A percentile compares a stretch with the other conserved stretches of the same genome.
phyloP scores from a whole-genome alignment of 2,888 invertebrate species.

The Eupithecia exiguata region DNA sequence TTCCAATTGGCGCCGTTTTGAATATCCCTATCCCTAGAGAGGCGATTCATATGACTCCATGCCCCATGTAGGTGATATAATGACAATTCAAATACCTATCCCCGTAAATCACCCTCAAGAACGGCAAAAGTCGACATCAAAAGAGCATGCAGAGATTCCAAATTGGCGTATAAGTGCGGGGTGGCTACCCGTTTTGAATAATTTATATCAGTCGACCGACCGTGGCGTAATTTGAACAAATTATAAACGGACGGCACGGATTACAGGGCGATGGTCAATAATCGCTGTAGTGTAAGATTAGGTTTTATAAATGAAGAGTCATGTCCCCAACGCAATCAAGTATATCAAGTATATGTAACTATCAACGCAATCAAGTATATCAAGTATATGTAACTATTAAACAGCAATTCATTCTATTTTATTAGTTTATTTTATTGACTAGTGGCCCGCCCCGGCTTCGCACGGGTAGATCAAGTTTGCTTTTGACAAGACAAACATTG shows the following conservation, averaged over 20 bases:
- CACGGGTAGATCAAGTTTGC: too few species aligned
- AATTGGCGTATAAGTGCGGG: constrained; percentile 40
- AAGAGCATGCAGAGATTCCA: constrained; percentile 40
- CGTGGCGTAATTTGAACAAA: constrained; percentile 54
- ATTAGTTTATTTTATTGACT: too few species aligned
- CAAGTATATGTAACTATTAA: too few species aligned
- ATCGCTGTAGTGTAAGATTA: constrained; percentile 6
- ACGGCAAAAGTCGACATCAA: constrained; percentile 35
- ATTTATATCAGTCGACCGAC: constrained; percentile 49
- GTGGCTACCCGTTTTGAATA: constrained; percentile 52
- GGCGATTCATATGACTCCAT: not conserved
- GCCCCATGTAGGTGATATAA: constrained; percentile 10
- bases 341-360: too few species aligned
- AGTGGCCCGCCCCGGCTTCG: too few species aligned
- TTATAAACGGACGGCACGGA: constrained; percentile 54
- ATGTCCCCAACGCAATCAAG: not conserved
- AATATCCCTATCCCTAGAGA: not conserved
- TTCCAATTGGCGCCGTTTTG: not conserved
- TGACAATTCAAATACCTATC: constrained; percentile 26
- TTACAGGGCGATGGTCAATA: constrained; percentile 37
- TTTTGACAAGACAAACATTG: too few species aligned
- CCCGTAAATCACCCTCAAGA: constrained; percentile 34
- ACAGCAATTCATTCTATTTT: too few species aligned
- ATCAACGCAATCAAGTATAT: too few species aligned
- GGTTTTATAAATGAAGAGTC: not conserved